phyloP scores from a whole-genome alignment of 1,140 invertebrate species.

The Globodera ellingtonae region DNA sequence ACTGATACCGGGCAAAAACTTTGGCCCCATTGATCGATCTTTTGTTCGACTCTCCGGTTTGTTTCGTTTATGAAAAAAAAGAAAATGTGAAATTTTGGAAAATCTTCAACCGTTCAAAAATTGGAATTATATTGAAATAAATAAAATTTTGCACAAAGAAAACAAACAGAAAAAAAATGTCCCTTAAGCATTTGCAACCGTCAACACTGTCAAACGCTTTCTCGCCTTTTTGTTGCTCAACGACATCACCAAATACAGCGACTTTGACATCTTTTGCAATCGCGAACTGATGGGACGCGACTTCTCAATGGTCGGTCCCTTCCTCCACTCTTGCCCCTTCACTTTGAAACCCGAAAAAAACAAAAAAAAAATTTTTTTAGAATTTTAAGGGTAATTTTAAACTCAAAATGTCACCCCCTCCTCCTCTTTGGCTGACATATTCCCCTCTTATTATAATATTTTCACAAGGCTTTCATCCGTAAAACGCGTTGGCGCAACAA shows the following conservation, averaged over 20 bases:
- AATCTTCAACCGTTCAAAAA: too few species aligned
- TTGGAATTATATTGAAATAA: too few species aligned
- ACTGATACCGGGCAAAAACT: slow-evolving; percentile 34
- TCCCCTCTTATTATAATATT: slow-evolving; percentile 65
- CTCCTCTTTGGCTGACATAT: not conserved
- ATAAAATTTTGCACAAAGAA: not conserved
- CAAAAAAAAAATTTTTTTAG: too few species aligned
- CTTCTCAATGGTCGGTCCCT: slow-evolving; percentile 81
- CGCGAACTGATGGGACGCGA: slow-evolving; percentile 96
- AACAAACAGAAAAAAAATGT: not conserved
- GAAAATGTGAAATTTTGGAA: too few species aligned
- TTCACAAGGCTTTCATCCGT: slow-evolving; percentile 93
- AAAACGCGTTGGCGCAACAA: slow-evolving; percentile 95
- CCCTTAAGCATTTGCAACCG: slow-evolving; percentile 49
- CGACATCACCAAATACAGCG: slow-evolving; percentile 80
- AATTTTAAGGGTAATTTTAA: too few species aligned
- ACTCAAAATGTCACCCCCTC: too few species aligned
- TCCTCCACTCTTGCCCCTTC: not conserved
- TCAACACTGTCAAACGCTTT: slow-evolving; percentile 72
- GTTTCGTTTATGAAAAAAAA: not conserved
- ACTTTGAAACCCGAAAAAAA: too few species aligned
- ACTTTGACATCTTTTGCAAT: slow-evolving; percentile 98
- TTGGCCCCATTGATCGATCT: slow-evolving; percentile 28
- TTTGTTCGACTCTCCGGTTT: slow-evolving; percentile 48
- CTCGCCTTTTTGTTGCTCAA: slow-evolving; percentile 88